Base-by-base conservation (phyloP, 92 coral and sea anemone species). In the Phymanthus crucifer region DNA sequence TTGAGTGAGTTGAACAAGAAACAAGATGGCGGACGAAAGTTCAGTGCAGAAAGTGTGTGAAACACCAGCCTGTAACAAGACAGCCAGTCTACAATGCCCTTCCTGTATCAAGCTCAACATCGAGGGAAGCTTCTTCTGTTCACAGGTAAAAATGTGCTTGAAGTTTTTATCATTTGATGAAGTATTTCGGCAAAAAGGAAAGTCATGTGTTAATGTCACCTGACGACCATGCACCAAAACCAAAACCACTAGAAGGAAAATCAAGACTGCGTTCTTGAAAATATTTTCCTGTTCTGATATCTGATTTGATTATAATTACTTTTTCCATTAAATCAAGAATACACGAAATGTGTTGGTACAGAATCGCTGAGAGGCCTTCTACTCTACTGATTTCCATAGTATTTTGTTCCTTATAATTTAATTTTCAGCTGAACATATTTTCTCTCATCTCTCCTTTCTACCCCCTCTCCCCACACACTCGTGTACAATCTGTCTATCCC, bases 41-140 rank as follows among this genome's bases (percentile, higher is more conserved):
- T 73, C 56, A n/a, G 43, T 43, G 23, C 10, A 31, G 7, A 82
- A 85, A 72, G 76, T 87, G 72, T 95, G 99, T 64, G 90, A 91
- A 50, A 95, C 89, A 71, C 86, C 85, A 45, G 96, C 92, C 26
- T 95, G 99, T 37, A 85, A 83, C 54, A 87, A 93, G 77, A 87
- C 92, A 7, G 97, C 99, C 7, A 95, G 94, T 75, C 90, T 95
- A 1, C 99, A 93, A 64, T 95, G 99, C 40, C 99, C 99, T 12
- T 90, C 97, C 6, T 94, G 98, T 77, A 90, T 94, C 48, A 94
- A 94, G 76, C 94, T 92, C 32, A 93, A 97, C 38, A 94, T 94
- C 68, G 86, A 88, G 8, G 98, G 98, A 0, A 94, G 98, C 83
- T 94, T 87, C 83, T 94, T 94, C 83, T 94, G 98, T 66, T 87